Conservation (phyloP, 1,140 invertebrate genomes). For the Apis cerana region DNA sequence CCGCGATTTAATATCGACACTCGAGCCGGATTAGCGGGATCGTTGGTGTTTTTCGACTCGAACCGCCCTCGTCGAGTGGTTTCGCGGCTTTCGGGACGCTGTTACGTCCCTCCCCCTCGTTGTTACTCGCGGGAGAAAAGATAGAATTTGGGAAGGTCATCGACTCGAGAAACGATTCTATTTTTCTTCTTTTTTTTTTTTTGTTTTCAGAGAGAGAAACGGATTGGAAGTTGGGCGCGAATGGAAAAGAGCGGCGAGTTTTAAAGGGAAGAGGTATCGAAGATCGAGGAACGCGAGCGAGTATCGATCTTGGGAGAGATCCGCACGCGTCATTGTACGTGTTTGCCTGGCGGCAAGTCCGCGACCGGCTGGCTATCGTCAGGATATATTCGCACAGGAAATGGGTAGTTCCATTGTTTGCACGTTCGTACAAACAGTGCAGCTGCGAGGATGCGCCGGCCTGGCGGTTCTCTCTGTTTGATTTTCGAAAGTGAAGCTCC, state of each 20-base stretch:
- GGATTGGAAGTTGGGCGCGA: background rate
- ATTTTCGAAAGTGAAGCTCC: slow-evolving; percentile 78
- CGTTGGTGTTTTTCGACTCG: slow-evolving; percentile 20
- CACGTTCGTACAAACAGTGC: slow-evolving; percentile 76
- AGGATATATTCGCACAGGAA: slow-evolving; percentile 75
- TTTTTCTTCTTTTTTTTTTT: no score
- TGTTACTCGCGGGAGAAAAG: no score
- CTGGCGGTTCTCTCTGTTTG: slow-evolving; percentile 69
- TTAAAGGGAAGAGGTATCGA: background rate
- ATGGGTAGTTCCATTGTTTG: slow-evolving; percentile 74
- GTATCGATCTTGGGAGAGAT: slow-evolving; percentile 34
- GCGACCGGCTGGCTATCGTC: slow-evolving; percentile 70
- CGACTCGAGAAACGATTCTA: no score
- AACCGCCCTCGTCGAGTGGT: background rate
- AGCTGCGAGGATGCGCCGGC: slow-evolving; percentile 64
- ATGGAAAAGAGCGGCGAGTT: background rate
- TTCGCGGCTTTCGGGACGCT: background rate
- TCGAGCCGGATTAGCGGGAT: slow-evolving; percentile 13
- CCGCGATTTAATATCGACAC: background rate
- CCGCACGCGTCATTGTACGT: slow-evolving; percentile 48
- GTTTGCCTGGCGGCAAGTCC: slow-evolving; percentile 69
- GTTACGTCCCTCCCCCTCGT: no score
- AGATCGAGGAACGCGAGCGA: slow-evolving; percentile 72
- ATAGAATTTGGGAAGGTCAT: no score
- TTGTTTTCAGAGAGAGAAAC: no score